Conservation (phyloP, 30 jellyfish, hydroid and myxozoan genomes). For the Aurelia sp. region DNA sequence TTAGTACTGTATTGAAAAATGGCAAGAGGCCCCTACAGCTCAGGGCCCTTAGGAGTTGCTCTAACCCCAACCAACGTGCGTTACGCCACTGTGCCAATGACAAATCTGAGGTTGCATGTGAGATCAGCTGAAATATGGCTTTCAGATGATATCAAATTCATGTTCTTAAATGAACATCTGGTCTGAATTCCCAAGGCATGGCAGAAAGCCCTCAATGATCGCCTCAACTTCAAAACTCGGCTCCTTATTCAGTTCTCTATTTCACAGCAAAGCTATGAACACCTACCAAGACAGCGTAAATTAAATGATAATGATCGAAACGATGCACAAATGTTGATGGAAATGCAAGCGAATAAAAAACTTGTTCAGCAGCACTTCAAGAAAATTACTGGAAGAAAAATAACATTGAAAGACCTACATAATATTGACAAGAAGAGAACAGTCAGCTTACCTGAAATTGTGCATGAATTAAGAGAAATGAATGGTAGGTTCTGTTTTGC, state of each 20-base stretch:
- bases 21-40: too few species aligned
- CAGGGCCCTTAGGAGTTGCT: too few species aligned
- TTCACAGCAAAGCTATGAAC: slow-evolving; percentile 29
- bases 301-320: background rate
- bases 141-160: too few species aligned
- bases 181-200: too few species aligned
- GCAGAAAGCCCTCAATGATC: too few species aligned
- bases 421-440: slow-evolving; percentile 7
- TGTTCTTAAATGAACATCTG: too few species aligned
- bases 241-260: background rate
- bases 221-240: background rate
- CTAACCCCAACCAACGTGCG: too few species aligned
- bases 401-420: slow-evolving; percentile 22
- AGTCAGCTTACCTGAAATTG: slow-evolving; percentile 11
- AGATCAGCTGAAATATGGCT: too few species aligned
- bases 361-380: slow-evolving; percentile 7
- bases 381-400: slow-evolving; percentile 29
- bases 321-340: background rate
- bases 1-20: too few species aligned
- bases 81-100: too few species aligned
- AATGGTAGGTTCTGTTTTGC: background rate
- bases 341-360: slow-evolving; percentile 33
- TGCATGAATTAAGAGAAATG: slow-evolving; percentile 19
- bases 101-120: too few species aligned
- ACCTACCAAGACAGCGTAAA: slow-evolving; percentile 53